Conservation (phyloP, 2,113 vertebrate genomes). For the Nerophis ophidion region DNA sequence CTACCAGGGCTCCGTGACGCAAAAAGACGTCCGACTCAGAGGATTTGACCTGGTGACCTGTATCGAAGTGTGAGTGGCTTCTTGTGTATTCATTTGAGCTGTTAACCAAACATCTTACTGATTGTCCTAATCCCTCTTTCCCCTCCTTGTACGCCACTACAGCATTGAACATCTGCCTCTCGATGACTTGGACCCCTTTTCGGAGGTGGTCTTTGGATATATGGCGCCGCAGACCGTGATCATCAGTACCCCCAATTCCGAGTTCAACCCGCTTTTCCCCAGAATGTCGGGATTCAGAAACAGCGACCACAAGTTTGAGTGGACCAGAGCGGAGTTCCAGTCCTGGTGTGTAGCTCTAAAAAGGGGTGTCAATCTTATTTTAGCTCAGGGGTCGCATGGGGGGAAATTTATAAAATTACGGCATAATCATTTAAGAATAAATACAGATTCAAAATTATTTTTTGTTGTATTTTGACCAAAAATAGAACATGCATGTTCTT, state of each 20-base stretch:
- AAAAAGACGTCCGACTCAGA: slow-evolving; percentile 81
- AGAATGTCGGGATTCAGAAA: slow-evolving; percentile 74
- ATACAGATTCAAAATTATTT: no score
- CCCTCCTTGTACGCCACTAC: slow-evolving; percentile 17
- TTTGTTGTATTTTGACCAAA: no score
- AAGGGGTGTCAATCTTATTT: no score
- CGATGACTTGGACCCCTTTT: slow-evolving; percentile 77
- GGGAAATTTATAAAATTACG: no score
- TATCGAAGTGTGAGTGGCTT: slow-evolving; percentile 86
- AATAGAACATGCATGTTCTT: no score
- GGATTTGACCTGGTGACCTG: slow-evolving; percentile 87
- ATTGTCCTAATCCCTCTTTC: not conserved
- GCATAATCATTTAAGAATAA: no score
- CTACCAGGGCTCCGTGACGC: slow-evolving; percentile 84
- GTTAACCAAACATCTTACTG: not conserved
- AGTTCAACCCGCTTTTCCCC: slow-evolving; percentile 84
- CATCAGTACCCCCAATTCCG: slow-evolving; percentile 89
- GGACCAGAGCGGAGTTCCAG: slow-evolving; percentile 82
- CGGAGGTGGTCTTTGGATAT: slow-evolving; percentile 87
- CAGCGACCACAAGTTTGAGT: slow-evolving; percentile 93
- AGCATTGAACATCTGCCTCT: slow-evolving; percentile 90
- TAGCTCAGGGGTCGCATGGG: no score
- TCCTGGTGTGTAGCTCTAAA: slow-evolving; percentile 83
- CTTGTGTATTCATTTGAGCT: not conserved
- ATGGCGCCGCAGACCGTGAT: slow-evolving; percentile 79